Evolutionary conservation across 2,888 invertebrate species (phyloP).

Genomic region (Sceliomorpha sp.): DNA sequence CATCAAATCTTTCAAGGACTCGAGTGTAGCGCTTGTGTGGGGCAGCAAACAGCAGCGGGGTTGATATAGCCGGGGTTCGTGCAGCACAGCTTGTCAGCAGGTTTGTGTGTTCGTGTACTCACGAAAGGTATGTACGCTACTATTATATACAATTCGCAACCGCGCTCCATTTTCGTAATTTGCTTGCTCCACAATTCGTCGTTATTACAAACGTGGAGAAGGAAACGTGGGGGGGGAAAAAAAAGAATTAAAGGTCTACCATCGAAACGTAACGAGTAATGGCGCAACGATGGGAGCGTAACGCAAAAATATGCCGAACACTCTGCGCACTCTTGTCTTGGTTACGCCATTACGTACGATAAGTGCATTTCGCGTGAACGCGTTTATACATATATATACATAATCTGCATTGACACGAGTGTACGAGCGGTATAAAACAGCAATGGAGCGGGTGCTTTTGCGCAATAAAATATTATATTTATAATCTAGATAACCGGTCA

Average conservation of each 20-base stretch:
- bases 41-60: constrained; percentile 80
- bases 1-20: constrained; percentile 56
- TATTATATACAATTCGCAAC: constrained; percentile 65
- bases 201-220: constrained; percentile 29
- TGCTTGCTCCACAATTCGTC: constrained; percentile 34
- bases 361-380: constrained; percentile 1
- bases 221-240: too few relatives aligned
- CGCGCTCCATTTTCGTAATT: constrained; percentile 63
- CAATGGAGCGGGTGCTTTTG: constrained; percentile 48
- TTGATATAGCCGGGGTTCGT: constrained; percentile 79
- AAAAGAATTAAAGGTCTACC: too few relatives aligned
- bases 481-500: constrained; percentile 72
- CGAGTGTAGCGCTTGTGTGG: constrained; percentile 76
- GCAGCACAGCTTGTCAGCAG: constrained; percentile 81
- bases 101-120: constrained; percentile 79
- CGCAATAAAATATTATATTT: constrained; percentile 55
- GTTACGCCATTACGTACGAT: constrained; percentile 22
- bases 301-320: too few relatives aligned
- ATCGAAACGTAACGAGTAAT: constrained; percentile 25
- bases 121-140: constrained; percentile 70
- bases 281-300: constrained; percentile 22
- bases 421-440: background rate
- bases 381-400: constrained; percentile 1
- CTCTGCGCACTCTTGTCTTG: too few relatives aligned
- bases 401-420: background rate